Conservation (phyloP, 2,113 vertebrate species). For the Clarias gariepinus region DNA sequence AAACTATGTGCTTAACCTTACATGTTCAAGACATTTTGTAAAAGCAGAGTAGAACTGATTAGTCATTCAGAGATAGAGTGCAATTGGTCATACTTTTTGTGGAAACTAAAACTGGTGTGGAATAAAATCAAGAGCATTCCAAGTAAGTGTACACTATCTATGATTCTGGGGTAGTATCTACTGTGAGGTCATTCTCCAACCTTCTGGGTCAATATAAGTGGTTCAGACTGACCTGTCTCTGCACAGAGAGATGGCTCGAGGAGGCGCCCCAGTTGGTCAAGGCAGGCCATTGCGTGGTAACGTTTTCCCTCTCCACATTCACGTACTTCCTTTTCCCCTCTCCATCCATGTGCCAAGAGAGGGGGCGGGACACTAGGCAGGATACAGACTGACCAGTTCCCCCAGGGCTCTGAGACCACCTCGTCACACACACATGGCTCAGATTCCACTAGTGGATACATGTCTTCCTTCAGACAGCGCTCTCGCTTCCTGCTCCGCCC, state of each 20-base stretch:
- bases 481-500: constrained; percentile 93
- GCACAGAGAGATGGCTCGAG: constrained; percentile 79
- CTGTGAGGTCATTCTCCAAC: not conserved
- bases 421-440: constrained; percentile 82
- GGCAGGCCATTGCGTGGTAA: constrained; percentile 81
- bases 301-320: constrained; percentile 85
- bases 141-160: not conserved
- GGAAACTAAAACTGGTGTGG: not conserved
- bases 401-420: constrained; percentile 79
- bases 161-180: not conserved
- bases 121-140: not conserved
- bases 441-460: constrained; percentile 82
- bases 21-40: not conserved
- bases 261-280: constrained; percentile 76
- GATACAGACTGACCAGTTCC: constrained; percentile 94
- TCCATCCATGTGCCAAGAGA: constrained; percentile 57
- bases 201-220: not conserved
- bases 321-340: constrained; percentile 59
- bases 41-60: not conserved
- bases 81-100: not conserved
- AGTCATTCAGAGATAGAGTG: not conserved
- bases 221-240: constrained; percentile 78
- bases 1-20: too few species aligned
- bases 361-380: constrained; percentile 63
- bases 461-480: constrained; percentile 79